Conservation (phyloP, 2,797 vertebrate genomes). For the Syngnathus rostellatus region DNA sequence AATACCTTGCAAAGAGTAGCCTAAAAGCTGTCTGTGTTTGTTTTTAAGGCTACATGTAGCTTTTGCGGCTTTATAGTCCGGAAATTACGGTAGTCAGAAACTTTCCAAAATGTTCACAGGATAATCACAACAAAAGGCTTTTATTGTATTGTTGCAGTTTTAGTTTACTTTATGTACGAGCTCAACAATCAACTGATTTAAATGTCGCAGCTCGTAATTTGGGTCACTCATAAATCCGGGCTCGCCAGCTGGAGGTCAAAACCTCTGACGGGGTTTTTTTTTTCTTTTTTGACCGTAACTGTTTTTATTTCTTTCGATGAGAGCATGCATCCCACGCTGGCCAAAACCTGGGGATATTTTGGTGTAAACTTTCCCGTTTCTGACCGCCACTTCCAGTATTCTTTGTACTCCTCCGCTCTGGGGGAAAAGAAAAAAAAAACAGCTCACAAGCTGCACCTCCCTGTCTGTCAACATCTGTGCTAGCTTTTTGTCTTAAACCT, state of each 20-base stretch:
- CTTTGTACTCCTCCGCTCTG: not conserved
- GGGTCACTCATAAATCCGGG: too few relatives aligned
- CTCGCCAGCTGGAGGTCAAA: not conserved
- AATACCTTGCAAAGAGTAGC: too few relatives aligned
- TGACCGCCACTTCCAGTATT: not conserved
- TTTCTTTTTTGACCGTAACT: not conserved
- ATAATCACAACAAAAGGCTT: not conserved
- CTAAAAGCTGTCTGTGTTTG: too few relatives aligned
- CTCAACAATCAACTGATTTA: too few relatives aligned
- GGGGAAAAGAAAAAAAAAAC: not conserved
- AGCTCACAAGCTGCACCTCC: not conserved
- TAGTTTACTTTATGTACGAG: too few relatives aligned
- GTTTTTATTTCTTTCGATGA: not conserved
- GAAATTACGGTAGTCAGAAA: not conserved
- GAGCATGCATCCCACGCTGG: not conserved
- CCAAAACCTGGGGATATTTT: slow-evolving; percentile 4
- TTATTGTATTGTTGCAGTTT: not conserved
- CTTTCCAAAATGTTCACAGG: not conserved
- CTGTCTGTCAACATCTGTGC: not conserved
- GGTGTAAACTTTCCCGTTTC: not conserved
- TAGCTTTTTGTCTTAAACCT: not conserved
- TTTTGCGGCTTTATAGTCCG: too few relatives aligned
- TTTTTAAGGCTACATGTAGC: too few relatives aligned
- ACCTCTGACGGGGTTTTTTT: not conserved
- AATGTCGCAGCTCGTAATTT: too few relatives aligned